phyloP scores from a whole-genome alignment of 2,113 vertebrate species.

The Aphelocoma coerulescens region DNA sequence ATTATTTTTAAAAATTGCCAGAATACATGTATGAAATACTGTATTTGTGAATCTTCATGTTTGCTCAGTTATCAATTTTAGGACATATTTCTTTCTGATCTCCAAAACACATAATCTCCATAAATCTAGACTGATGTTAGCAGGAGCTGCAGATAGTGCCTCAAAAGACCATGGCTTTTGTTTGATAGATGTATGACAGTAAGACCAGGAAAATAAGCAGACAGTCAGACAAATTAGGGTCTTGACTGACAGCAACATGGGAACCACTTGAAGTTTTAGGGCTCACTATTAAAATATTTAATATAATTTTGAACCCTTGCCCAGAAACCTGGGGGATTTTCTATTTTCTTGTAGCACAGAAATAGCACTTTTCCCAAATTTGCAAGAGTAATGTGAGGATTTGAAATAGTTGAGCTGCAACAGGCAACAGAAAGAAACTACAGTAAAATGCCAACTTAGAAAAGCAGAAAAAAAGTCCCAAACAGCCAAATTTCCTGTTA shows the following conservation, averaged over 20 bases:
- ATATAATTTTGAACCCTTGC: background rate
- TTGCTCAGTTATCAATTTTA: background rate
- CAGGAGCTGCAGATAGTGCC: background rate
- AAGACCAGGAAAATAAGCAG: background rate
- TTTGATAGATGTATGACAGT: background rate
- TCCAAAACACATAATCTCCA: background rate
- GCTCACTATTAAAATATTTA: background rate
- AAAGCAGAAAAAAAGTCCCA: background rate
- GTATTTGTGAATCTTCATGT: background rate
- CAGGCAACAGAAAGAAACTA: background rate
- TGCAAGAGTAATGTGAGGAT: background rate
- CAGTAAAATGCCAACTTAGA: background rate
- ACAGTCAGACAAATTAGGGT: background rate
- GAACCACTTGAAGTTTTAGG: background rate
- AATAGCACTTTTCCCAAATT: background rate
- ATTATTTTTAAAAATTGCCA: background rate
- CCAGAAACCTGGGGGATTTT: background rate
- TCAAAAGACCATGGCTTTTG: background rate
- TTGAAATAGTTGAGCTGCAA: background rate
- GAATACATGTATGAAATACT: background rate
- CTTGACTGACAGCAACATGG: background rate
- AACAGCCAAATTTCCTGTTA: background rate
- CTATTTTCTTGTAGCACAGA: background rate
- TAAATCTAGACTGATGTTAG: background rate
- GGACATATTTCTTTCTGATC: background rate